Percentiles rank a stretch among this genome's conserved stretches.
Conservation (phyloP, 92 coral and sea anemone genomes). For the Actinostola sp. region DNA sequence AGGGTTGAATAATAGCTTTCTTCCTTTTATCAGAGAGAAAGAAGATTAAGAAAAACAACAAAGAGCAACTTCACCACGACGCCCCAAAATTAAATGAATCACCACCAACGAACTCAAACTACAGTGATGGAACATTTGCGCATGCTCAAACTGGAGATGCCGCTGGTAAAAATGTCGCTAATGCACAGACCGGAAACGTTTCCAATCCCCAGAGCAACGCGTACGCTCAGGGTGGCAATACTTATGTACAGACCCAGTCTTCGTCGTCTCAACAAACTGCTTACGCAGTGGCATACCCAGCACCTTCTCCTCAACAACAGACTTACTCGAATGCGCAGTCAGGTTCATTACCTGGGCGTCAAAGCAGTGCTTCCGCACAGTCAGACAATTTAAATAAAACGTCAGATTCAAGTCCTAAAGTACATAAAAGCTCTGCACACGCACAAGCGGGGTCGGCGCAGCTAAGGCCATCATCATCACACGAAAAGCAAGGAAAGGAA, state of each 20-base stretch:
- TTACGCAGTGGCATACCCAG: conserved; percentile 26
- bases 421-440: conserved; percentile 15
- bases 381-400: background rate
- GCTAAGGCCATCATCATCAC: conserved; percentile 1
- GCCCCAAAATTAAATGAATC: background rate
- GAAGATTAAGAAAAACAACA: background rate
- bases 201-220: conserved; percentile 29
- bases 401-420: background rate
- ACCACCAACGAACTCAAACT: background rate
- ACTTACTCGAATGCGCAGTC: conserved; percentile 39
- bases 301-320: conserved; percentile 24
- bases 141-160: conserved; percentile 23
- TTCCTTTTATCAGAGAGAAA: conserved; percentile 3
- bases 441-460: conserved; percentile 20
- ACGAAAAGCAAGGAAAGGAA: background rate
- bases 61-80: background rate
- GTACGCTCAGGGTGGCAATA: conserved; percentile 26
- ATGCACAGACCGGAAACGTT: conserved; percentile 14
- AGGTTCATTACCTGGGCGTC: conserved; percentile 13
- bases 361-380: conserved; percentile 37
- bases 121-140: conserved; percentile 19
- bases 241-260: conserved; percentile 31
- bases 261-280: conserved; percentile 29
- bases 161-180: conserved; percentile 2
- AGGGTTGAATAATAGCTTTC: background rate